Conservation (phyloP, 2,888 invertebrate genomes). For the Volucella zonaria region DNA sequence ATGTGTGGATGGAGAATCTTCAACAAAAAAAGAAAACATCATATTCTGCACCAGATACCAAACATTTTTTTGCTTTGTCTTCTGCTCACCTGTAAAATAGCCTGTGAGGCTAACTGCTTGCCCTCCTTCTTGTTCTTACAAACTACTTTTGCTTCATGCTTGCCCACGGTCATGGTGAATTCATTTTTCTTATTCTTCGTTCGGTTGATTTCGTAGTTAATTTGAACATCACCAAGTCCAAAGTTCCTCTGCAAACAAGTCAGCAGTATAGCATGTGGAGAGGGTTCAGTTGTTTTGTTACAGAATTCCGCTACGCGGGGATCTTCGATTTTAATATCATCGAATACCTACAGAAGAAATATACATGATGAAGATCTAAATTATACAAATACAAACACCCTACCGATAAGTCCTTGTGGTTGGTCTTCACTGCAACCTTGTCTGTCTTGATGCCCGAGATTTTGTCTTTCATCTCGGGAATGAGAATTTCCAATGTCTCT, state of each 20-base stretch:
- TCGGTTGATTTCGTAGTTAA: slow-evolving; percentile 93
- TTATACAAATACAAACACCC: slow-evolving; percentile 44
- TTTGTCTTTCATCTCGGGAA: slow-evolving; percentile 95
- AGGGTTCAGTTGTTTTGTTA: slow-evolving; percentile 97
- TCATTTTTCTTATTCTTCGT: slow-evolving; percentile 95
- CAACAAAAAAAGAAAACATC: slow-evolving; percentile 56
- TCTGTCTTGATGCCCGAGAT: slow-evolving; percentile 85
- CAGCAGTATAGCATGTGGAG: slow-evolving; percentile 95
- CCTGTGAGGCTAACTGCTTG: slow-evolving; percentile 97
- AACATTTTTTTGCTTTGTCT: no score
- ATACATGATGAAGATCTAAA: neutral
- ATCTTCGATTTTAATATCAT: slow-evolving; percentile 96
- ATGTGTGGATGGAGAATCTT: slow-evolving; percentile 96
- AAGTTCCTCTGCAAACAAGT: slow-evolving; percentile 96
- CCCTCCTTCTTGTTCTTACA: slow-evolving; percentile 98
- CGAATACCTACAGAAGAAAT: slow-evolving; percentile 88
- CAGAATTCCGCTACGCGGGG: slow-evolving; percentile 97
- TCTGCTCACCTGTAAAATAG: slow-evolving; percentile 90
- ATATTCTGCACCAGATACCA: slow-evolving; percentile 58
- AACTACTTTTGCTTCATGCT: slow-evolving; percentile 94
- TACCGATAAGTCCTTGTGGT: slow-evolving; percentile 84
- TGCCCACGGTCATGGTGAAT: slow-evolving; percentile 96
- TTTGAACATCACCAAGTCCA: slow-evolving; percentile 94
- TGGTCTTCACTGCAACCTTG: slow-evolving; percentile 79
- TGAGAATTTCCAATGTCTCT: slow-evolving; percentile 93